A percentile compares a stretch with the other conserved stretches of the same genome.
phyloP scores from a whole-genome alignment of 1,140 invertebrate species.

The Drosophila parabipectinata region DNA sequence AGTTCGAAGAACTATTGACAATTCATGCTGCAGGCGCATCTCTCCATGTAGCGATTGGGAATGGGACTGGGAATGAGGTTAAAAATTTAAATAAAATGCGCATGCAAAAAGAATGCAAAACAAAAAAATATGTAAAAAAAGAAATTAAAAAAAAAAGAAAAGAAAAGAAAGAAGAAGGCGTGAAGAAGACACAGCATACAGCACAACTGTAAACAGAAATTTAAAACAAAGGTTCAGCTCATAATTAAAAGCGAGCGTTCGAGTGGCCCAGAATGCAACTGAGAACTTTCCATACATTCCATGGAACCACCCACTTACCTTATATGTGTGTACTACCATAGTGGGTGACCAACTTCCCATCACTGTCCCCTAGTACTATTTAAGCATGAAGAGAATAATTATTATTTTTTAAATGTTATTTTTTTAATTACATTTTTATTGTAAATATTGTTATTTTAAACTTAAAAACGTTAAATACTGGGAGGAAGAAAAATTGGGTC shows the following conservation, averaged over 20 bases:
- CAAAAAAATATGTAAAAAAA: neutral
- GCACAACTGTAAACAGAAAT: slow-evolving; percentile 53
- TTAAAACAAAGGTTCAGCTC: slow-evolving; percentile 59
- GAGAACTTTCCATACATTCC: slow-evolving; percentile 43
- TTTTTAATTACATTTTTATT: too few relatives aligned
- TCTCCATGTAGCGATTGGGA: slow-evolving; percentile 30
- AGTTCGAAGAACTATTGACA: slow-evolving; percentile 67
- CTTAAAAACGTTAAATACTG: too few relatives aligned
- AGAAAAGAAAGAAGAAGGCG: neutral
- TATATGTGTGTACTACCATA: neutral
- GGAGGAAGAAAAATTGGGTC: too few relatives aligned
- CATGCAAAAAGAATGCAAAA: slow-evolving; percentile 60
- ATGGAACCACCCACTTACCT: neutral
- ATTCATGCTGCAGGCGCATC: slow-evolving; percentile 41
- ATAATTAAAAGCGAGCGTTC: slow-evolving; percentile 72
- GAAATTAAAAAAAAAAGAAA: neutral
- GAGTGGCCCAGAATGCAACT: slow-evolving; percentile 71
- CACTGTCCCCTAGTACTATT: neutral
- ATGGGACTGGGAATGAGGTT: slow-evolving; percentile 58
- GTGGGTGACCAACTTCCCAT: neutral
- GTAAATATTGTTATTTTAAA: too few relatives aligned
- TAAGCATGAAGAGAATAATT: too few relatives aligned
- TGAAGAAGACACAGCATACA: slow-evolving; percentile 26
- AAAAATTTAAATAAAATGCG: slow-evolving; percentile 79
- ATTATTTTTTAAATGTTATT: too few relatives aligned